Evolutionary conservation across 2,113 vertebrate genomes (phyloP).

Genomic region (Etheostoma spectabile): DNA sequence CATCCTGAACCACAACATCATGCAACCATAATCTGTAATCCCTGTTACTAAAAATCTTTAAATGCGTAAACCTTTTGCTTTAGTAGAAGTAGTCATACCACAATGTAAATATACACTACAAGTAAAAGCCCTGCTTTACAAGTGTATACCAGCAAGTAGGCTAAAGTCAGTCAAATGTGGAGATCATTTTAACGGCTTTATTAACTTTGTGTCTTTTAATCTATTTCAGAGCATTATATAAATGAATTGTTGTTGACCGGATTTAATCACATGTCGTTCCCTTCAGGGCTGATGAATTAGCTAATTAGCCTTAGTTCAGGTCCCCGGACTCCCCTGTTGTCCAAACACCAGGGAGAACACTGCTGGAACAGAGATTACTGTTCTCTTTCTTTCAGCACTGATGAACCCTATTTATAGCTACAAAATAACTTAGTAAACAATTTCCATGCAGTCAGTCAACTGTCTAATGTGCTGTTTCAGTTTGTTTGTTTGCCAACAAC

Average conservation of each 20-base stretch:
- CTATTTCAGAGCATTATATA: neutral
- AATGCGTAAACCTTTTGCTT: too few species aligned
- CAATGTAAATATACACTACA: neutral
- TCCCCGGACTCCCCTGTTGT: slow-evolving; percentile 54
- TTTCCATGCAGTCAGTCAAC: slow-evolving; percentile 59
- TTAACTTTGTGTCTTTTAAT: neutral
- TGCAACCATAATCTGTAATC: neutral
- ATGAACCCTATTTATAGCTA: slow-evolving; percentile 60
- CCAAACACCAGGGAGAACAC: slow-evolving; percentile 57
- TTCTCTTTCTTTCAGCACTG: slow-evolving; percentile 50
- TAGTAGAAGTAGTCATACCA: too few species aligned
- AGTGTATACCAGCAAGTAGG: neutral
- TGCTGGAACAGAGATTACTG: slow-evolving; percentile 67
- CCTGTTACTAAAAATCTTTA: too few species aligned
- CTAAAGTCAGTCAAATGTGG: neutral
- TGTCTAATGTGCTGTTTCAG: slow-evolving; percentile 42
- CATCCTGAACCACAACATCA: neutral
- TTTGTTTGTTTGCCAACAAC: slow-evolving; percentile 46
- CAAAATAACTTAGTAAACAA: slow-evolving; percentile 62
- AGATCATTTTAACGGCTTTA: neutral
- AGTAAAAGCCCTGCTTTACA: neutral
- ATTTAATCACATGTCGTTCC: slow-evolving; percentile 58
- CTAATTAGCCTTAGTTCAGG: slow-evolving; percentile 66
- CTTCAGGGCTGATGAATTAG: slow-evolving; percentile 54
- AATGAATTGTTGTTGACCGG: slow-evolving; percentile 37